A percentile compares a stretch with the other conserved stretches of the same genome.
Evolutionary conservation across 2,888 invertebrate genomes (phyloP).

Genomic region (Cenopis cana): DNA sequence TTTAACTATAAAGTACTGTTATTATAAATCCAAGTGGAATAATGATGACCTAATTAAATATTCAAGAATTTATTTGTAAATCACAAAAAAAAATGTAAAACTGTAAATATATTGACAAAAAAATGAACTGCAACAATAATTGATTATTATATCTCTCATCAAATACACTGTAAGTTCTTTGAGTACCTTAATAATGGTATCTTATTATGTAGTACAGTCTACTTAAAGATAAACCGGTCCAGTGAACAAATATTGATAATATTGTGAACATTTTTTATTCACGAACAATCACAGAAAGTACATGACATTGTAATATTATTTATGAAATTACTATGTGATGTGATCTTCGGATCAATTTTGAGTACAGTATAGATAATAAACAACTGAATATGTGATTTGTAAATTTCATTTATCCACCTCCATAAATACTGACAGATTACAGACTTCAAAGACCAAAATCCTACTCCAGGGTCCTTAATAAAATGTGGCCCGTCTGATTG

Average conservation of each 20-base stretch:
- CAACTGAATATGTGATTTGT: constrained; percentile 87
- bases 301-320: constrained; percentile 86
- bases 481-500: too few relatives aligned
- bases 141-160: constrained; percentile 80
- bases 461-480: neutral
- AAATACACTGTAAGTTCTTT: constrained; percentile 83
- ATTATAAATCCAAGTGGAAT: constrained; percentile 84
- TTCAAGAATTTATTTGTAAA: constrained; percentile 86
- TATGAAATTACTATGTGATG: constrained; percentile 89
- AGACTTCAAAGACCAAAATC: too few relatives aligned
- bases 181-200: constrained; percentile 79
- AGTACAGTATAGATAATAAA: constrained; percentile 91
- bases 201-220: constrained; percentile 79
- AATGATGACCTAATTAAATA: constrained; percentile 85
- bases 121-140: constrained; percentile 85
- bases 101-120: constrained; percentile 85
- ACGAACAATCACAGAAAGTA: constrained; percentile 84
- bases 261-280: constrained; percentile 85
- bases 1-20: constrained; percentile 86
- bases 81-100: constrained; percentile 85
- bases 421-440: neutral
- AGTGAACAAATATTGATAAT: constrained; percentile 85
- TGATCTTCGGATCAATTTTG: constrained; percentile 90
- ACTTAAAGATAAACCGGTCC: constrained; percentile 82
- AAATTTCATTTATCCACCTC: constrained; percentile 64